Base-by-base conservation (phyloP, 1,140 invertebrate genomes). In the Diachasma alloeum region DNA sequence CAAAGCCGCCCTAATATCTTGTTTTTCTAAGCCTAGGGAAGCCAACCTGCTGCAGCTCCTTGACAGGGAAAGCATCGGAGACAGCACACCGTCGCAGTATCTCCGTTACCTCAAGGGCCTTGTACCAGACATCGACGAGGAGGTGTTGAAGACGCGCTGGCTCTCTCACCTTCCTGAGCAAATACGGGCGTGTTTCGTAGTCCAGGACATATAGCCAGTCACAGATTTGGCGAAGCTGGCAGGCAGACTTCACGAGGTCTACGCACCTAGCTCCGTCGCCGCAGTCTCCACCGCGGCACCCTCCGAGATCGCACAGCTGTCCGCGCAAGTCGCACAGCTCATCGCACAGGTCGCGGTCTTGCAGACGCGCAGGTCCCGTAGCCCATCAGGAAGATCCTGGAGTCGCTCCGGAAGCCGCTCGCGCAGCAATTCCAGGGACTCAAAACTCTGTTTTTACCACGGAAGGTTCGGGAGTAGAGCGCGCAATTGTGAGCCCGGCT, bases 391-490 rank as follows among this genome's bases (percentile, higher is more conserved):
- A 53, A 53, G 48, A 17, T n/a, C 8, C 4, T 4, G 48, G 8
- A 15, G 4, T n/a, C 4, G 8, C 4, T 4, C 8, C n/a, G n/a
- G 48, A 17, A 53, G n/a, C 48, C 48, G 48, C 5, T 53, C 48
- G 4, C 10, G 17, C 10, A 53, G n/a, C n/a, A 53, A n/a, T 4
- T n/a, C 48, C 4, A 8, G 48, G 17, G 17, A 53, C 48, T 63
- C 56, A 24, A 8, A 19, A 17, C 19, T 26, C 48, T 17, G 19
- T 68, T 69, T 24, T 31, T 42, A 46, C 72, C 82, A 83, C 36
- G 74, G 31, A 15, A 78, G 63, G 6, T 84, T 80, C 66, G 74
- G 70, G 11, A 31, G 48, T 3, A 77, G 78, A 13, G 70, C 75
- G 15, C 17, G 46, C 1, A 74, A 69, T 0, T 74, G 72, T 63